Base-by-base conservation (phyloP, 1,140 invertebrate genomes). In the Uloborus diversus region DNA sequence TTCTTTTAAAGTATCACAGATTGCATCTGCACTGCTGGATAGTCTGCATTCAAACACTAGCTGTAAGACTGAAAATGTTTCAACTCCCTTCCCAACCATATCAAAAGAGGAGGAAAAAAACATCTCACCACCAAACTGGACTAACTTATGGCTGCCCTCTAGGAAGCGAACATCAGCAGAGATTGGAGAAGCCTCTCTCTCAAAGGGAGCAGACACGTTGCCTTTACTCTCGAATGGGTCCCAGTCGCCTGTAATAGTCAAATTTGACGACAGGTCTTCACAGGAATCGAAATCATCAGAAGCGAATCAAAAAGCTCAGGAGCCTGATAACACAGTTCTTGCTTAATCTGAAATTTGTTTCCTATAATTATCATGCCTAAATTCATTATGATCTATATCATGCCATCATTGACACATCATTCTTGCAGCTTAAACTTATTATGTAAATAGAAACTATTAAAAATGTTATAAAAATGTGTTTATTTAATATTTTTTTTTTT, bases 21-120 rank as follows among this genome's bases (percentile, higher is more conserved):
- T 78, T 32, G 73, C 73, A 30, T 66, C 73, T 35, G 73, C 59
- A 25, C 14, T 78, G 11, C 25, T 78, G 7, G 64, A 78, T 42
- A 62, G 73, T 28, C 30, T 75, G 5, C 71, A 75, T 11, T 30
- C 51, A 13, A 57, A 47, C 4, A 66, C 66, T 14, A 57, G 32
- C 47, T 78, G 56, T 51, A 47, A 35, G 14, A 78, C 20, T 66
- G 62, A 76, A 4, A 53, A 66, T n/a, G 23, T 30, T 20, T 13
- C 30, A 4, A 37, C 51, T 4, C 3, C 1, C 28, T 32, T 25
- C 25, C 61, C 33, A 14, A 17, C 61, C 0, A 5, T 28, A 3
- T 14, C 30, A 35, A 78, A 66, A 14, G 73, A 65, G 5, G 73
- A 78, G n/a, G 71, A 75, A 17, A 78, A 66, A 57, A 30, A 13